phyloP scores from a whole-genome alignment of 1,140 invertebrate genomes.

The Aphelinus certus region DNA sequence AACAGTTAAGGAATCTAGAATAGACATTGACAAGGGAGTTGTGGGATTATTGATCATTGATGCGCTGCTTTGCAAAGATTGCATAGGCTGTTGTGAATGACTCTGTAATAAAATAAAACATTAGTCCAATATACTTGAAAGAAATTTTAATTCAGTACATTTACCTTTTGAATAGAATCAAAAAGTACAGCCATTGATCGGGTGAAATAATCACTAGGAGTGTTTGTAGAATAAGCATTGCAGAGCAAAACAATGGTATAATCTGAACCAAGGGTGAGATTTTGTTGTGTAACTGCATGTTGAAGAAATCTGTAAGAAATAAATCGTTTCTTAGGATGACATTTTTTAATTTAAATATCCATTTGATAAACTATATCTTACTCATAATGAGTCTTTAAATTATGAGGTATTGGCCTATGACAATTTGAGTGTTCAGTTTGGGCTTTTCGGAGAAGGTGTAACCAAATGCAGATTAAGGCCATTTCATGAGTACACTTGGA shows the following conservation, averaged over 20 bases:
- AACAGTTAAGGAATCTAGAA: constrained; percentile 92
- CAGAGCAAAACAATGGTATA: constrained; percentile 91
- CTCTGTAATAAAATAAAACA: constrained; percentile 46
- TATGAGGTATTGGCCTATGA: constrained; percentile 81
- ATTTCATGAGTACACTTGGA: constrained; percentile 90
- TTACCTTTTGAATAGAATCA: constrained; percentile 82
- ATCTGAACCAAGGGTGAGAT: constrained; percentile 79
- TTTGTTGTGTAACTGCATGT: constrained; percentile 77
- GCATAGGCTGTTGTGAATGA: constrained; percentile 61
- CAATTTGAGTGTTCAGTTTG: constrained; percentile 83
- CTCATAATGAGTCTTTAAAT: constrained; percentile 86
- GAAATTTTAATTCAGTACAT: constrained; percentile 94
- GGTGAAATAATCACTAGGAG: constrained; percentile 87
- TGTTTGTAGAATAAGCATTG: constrained; percentile 94
- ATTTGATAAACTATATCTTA: constrained; percentile 55
- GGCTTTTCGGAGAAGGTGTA: constrained; percentile 93
- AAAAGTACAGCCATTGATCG: constrained; percentile 88
- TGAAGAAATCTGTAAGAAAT: constrained; percentile 77
- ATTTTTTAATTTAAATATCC: too few relatives aligned
- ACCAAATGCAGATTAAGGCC: constrained; percentile 96
- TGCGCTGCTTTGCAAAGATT: constrained; percentile 63
- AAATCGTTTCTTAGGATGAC: neutral
- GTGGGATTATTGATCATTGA: constrained; percentile 73
- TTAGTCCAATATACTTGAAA: constrained; percentile 72
- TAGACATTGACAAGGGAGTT: constrained; percentile 90